phyloP scores from a whole-genome alignment of 2,888 invertebrate species.

The Exocentrus adspersus region DNA sequence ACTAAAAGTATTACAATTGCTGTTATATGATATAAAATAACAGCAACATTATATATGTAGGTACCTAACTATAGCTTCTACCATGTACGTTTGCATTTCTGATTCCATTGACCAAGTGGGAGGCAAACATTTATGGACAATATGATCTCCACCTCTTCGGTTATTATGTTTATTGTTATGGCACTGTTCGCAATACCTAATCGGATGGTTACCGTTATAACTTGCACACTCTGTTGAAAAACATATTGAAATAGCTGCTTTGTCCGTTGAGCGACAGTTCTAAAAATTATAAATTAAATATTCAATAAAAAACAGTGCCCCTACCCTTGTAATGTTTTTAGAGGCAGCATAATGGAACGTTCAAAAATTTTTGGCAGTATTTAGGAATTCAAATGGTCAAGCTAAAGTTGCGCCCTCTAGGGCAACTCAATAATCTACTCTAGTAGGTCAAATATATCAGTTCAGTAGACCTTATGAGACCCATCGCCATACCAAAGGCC shows the following conservation, averaged over 20 bases:
- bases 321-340: too few relatives aligned
- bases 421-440: too few relatives aligned
- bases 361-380: too few relatives aligned
- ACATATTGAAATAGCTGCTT: slow-evolving; percentile 94
- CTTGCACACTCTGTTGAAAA: slow-evolving; percentile 97
- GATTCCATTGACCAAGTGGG: slow-evolving; percentile 90
- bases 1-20: slow-evolving; percentile 64
- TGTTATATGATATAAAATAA: not conserved
- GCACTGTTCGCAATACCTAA: slow-evolving; percentile 91
- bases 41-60: not conserved
- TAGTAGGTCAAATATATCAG: too few relatives aligned
- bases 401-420: too few relatives aligned
- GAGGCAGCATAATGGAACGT: too few relatives aligned
- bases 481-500: too few relatives aligned
- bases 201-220: slow-evolving; percentile 95
- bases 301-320: too few relatives aligned
- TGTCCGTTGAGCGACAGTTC: slow-evolving; percentile 93
- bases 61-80: slow-evolving; percentile 92
- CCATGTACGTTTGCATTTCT: slow-evolving; percentile 92
- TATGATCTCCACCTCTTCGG: slow-evolving; percentile 87
- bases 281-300: too few relatives aligned
- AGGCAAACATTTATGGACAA: slow-evolving; percentile 87
- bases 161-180: slow-evolving; percentile 90
- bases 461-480: too few relatives aligned
- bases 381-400: too few relatives aligned